phyloP scores from a whole-genome alignment of 2,113 vertebrate species.

The Falcunculus frontatus region DNA sequence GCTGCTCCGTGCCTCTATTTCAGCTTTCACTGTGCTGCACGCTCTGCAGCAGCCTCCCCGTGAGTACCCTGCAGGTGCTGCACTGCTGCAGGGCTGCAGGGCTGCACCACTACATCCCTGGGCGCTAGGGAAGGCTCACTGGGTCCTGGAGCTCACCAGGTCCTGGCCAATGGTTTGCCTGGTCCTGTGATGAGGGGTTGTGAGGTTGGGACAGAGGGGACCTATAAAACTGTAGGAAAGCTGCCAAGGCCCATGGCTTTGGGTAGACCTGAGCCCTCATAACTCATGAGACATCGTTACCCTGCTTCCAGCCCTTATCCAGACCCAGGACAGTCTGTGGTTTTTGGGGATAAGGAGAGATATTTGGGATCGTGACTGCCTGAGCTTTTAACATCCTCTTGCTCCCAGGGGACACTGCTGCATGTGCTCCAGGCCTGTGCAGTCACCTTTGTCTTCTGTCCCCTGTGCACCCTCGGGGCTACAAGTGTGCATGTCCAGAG shows the following conservation, averaged over 20 bases:
- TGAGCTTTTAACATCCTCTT: not conserved
- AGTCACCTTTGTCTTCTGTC: constrained; percentile 83
- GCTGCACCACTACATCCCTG: not conserved
- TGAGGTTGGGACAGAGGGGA: not conserved
- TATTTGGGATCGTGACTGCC: not conserved
- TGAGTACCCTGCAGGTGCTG: constrained; percentile 10
- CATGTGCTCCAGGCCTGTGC: constrained; percentile 72
- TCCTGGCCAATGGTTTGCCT: not conserved
- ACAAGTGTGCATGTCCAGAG: constrained; percentile 82
- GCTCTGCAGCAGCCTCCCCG: constrained; percentile 77
- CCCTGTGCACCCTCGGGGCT: constrained; percentile 72
- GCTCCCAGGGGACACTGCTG: constrained; percentile 49
- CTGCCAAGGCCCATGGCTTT: not conserved
- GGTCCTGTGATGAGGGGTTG: fast-evolving
- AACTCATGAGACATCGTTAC: not conserved
- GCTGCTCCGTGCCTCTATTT: constrained; percentile 61
- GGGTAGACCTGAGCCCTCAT: not conserved
- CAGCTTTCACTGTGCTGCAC: constrained; percentile 73
- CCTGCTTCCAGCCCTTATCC: not conserved
- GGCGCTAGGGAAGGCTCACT: not conserved
- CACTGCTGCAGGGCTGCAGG: not conserved
- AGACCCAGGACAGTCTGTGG: not conserved
- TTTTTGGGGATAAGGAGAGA: not conserved
- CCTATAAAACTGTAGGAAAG: not conserved
- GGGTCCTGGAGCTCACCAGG: not conserved